Percentiles rank a stretch among this genome's conserved stretches.
Conservation (phyloP, 2,888 invertebrate genomes). For the Drosophila kokeensis region DNA sequence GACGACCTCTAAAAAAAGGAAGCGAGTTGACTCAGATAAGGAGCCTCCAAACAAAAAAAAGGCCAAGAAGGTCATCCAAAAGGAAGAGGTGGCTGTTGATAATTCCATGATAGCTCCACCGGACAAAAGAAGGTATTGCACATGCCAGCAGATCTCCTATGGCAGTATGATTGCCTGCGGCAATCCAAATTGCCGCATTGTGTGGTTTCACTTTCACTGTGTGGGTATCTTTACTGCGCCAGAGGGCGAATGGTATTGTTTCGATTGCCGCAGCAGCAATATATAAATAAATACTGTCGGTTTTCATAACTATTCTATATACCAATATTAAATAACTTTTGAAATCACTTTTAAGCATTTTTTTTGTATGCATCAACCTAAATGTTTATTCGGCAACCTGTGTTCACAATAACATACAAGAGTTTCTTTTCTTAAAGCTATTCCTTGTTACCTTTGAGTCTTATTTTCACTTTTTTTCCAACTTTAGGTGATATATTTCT, state of each 20-base stretch:
- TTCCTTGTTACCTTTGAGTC: not conserved
- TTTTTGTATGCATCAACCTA: not conserved
- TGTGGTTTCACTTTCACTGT: constrained; percentile 97
- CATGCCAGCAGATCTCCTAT: constrained; percentile 98
- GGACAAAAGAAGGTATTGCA: constrained; percentile 98
- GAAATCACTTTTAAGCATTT: not conserved
- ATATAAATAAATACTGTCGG: not conserved
- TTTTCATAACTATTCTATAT: constrained; percentile 11
- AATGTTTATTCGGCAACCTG: not conserved
- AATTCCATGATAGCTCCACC: constrained; percentile 80
- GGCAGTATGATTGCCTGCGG: constrained; percentile 98
- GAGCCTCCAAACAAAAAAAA: too few relatives aligned
- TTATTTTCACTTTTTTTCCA: not conserved
- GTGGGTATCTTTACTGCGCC: constrained; percentile 94
- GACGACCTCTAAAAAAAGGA: too few relatives aligned
- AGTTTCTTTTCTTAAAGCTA: not conserved
- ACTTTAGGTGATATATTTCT: not conserved
- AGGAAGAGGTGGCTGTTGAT: too few relatives aligned
- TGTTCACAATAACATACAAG: not conserved
- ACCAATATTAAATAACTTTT: not conserved
- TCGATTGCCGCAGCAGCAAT: constrained; percentile 89
- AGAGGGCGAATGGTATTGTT: constrained; percentile 97
- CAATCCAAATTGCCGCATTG: constrained; percentile 93
- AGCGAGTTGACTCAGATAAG: too few relatives aligned
- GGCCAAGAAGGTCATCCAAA: too few relatives aligned